These are phyloP conservation scores for Octonoba sinensis DNA, from an alignment of 2,888 invertebrate species.

Conservation along the genomic window DNA sequence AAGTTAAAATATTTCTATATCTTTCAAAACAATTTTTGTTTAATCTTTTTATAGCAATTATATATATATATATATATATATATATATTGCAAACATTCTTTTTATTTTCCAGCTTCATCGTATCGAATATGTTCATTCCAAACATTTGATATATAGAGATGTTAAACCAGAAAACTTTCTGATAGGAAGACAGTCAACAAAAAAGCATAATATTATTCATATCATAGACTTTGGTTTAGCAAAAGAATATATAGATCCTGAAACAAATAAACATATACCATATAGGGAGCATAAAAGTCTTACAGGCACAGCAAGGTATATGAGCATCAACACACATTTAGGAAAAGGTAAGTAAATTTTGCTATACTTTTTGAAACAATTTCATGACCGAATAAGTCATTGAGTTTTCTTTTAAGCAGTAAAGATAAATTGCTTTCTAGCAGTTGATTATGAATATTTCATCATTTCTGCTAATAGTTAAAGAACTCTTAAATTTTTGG, in stretches of 20 bases:
- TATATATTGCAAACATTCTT: too few species aligned
- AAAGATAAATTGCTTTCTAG: too few species aligned
- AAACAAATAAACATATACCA: constrained; percentile 99
- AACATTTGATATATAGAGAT: constrained; percentile 98
- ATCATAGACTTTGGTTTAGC: constrained; percentile 99
- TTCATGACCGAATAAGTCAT: background rate
- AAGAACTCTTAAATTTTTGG: too few species aligned
- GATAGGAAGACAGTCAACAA: constrained; percentile 96
- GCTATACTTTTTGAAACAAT: background rate
- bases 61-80: too few species aligned
- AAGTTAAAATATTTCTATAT: too few species aligned
- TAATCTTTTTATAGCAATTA: too few species aligned
- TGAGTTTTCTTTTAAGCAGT: too few species aligned
- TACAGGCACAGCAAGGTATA: constrained; percentile 99
- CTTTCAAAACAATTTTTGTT: too few species aligned
- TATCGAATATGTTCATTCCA: constrained; percentile 99
- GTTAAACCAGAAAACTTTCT: constrained; percentile 99
- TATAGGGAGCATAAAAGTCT: constrained; percentile 99
- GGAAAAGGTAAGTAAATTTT: constrained; percentile 74
- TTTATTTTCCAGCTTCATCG: constrained; percentile 85
- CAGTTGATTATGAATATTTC: too few species aligned
- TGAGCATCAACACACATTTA: constrained; percentile 99
- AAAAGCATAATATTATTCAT: constrained; percentile 98
- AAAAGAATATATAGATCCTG: constrained; percentile 99
- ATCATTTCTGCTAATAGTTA: too few species aligned